Base-by-base conservation (phyloP, 2,888 invertebrate genomes). In the Tiliacea aurago region DNA sequence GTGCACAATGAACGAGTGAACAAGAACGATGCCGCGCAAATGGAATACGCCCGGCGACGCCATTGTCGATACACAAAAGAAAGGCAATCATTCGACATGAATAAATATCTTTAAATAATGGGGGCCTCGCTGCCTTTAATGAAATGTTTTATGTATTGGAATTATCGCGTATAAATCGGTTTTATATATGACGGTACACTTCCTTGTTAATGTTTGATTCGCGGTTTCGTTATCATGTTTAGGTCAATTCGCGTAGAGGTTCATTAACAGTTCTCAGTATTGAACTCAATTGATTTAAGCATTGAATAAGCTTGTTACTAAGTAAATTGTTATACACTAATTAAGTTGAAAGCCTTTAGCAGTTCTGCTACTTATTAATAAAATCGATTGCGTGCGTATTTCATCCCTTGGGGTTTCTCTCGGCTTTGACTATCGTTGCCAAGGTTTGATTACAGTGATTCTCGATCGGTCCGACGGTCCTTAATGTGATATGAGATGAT, bases 1-100 rank as follows among this genome's bases (percentile, higher is more conserved):
- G 92, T 92, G 93, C 93, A 95, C 95, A 95, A 95, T 93, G 90
- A 92, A 86, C 90, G 89, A 87, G 84, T 86, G 89, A 88, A 88
- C 88, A 86, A 86, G 88, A 90, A 88, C 91, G 91, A 89, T 88
- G 90, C 91, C 92, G 89, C 92, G 93, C 93, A 93, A 95, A 95
- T 94, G 95, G 94, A 94, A 95, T 94, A 95, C 92, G 92, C 87
- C 90, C 91, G 91, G 88, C 93, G 91, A 91, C 91, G 91, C 94
- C 93, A 94, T 96, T 96, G 96, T 96, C 92, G 92, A 92, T 91
- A 86, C 93, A 96, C 96, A 96, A 96, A 96, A 93, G 95, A 95
- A 95, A 96, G 94, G 96, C 94, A 95, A 96, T 96, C 95, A 95
- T 95, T 96, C 95, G 95, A 95, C 96, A 95, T 95, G 95, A 96